Evolutionary conservation across 2,888 invertebrate genomes (phyloP).

Genomic region (Liodrosophila aerea): DNA sequence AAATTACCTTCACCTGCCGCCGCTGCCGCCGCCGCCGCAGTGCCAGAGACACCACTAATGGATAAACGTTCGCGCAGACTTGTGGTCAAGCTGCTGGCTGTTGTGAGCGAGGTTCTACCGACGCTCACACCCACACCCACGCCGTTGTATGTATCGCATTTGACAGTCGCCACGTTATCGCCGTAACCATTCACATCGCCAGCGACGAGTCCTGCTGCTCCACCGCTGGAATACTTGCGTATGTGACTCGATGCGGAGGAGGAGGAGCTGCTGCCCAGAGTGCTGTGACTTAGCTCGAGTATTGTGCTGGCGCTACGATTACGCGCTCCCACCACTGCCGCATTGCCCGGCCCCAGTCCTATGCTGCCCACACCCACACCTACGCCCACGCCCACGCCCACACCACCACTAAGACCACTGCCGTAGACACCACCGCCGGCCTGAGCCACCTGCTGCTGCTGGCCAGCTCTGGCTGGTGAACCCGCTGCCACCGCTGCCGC

Average conservation of each 20-base stretch:
- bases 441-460: constrained; percentile 48
- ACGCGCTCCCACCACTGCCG: constrained; percentile 40
- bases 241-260: too few species aligned
- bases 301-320: constrained; percentile 72
- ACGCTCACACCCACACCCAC: constrained; percentile 16
- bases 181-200: constrained; percentile 63
- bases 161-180: constrained; percentile 37
- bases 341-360: constrained; percentile 44
- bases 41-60: constrained; percentile 52
- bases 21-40: constrained; percentile 6
- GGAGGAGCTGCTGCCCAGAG: constrained; percentile 20
- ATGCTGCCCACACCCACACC: constrained; percentile 27
- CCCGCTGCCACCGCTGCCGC: constrained; percentile 67
- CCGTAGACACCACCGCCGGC: constrained; percentile 26
- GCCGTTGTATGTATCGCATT: constrained; percentile 62
- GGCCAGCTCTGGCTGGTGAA: constrained; percentile 71
- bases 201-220: constrained; percentile 1
- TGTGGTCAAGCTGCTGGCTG: constrained; percentile 40
- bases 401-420: constrained; percentile 21
- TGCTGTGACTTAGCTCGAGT: constrained; percentile 54
- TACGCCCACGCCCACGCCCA: constrained; percentile 18
- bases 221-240: constrained; percentile 43
- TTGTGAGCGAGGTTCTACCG: constrained; percentile 20
- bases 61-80: constrained; percentile 63
- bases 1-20: constrained; percentile 4